Conservation (phyloP, 2,888 invertebrate genomes). For the Mantis religiosa region DNA sequence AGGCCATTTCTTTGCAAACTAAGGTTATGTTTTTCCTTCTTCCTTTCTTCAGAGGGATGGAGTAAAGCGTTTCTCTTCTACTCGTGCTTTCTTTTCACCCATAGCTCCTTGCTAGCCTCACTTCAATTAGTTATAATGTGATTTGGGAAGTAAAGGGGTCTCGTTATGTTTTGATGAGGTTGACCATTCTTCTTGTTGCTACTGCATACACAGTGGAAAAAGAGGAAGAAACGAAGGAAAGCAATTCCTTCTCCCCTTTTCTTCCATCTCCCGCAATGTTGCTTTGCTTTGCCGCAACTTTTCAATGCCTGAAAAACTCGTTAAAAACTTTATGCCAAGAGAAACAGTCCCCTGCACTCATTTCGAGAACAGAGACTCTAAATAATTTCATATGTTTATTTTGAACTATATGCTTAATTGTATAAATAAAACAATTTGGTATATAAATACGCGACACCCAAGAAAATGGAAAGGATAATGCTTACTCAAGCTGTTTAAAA, state of each 20-base stretch:
- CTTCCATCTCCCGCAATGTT: not conserved
- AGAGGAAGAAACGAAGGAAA: not conserved
- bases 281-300: constrained; percentile 16
- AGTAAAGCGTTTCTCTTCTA: not conserved
- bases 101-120: not conserved
- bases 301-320: constrained; percentile 34
- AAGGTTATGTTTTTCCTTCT: not conserved
- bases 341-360: constrained; percentile 2
- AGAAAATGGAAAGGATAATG: not conserved
- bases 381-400: not conserved
- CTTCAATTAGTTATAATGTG: constrained; percentile 32
- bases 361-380: not conserved
- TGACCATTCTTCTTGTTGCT: constrained; percentile 27
- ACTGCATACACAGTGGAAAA: constrained; percentile 4
- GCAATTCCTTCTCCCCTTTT: constrained; percentile 23
- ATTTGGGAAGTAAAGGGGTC: constrained; percentile 25
- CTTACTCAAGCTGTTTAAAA: too few relatives aligned
- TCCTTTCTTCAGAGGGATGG: not conserved
- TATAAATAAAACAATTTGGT: not conserved
- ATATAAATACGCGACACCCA: not conserved
- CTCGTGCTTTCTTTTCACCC: not conserved
- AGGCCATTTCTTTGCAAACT: not conserved
- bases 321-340: constrained; percentile 35
- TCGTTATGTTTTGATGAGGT: constrained; percentile 31
- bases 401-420: not conserved